Evolutionary conservation across 2,797 vertebrate genomes (phyloP).

Genomic region (Loris lydekkerianus): DNA sequence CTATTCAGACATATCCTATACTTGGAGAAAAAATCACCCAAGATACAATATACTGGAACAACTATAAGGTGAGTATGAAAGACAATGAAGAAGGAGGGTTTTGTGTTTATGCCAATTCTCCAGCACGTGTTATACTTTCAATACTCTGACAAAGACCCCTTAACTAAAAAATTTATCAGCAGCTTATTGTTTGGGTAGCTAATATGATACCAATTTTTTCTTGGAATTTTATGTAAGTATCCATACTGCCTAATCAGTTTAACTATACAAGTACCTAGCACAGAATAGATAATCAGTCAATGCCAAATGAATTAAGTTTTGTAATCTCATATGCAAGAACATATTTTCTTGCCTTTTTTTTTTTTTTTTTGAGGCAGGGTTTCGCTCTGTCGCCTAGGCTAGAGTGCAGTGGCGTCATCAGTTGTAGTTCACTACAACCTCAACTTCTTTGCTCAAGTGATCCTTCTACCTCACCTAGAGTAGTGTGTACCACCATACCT

Average conservation of each 20-base stretch:
- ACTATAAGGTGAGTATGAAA: conserved; percentile 91
- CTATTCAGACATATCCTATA: conserved; percentile 91
- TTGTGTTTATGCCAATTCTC: not conserved
- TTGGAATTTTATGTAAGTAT: conserved; percentile 49
- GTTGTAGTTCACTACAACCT: not conserved
- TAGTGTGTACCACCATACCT: not conserved
- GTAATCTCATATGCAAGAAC: conserved; percentile 3
- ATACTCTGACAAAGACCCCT: not conserved
- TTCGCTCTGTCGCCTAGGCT: no score
- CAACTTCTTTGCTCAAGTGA: not conserved
- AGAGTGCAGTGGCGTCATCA: no score
- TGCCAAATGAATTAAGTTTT: conserved; percentile 57
- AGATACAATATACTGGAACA: conserved; percentile 96
- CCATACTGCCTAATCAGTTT: conserved; percentile 1
- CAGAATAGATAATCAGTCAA: not conserved
- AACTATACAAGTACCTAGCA: not conserved
- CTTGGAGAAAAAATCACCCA: conserved; percentile 95
- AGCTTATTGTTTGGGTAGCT: not conserved
- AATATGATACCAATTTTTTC: conserved; percentile 11
- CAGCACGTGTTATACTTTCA: not conserved
- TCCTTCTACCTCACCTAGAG: not conserved
- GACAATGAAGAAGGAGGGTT: not conserved
- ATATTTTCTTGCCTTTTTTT: not conserved
- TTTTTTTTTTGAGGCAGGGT: not conserved
- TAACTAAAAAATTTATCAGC: conserved; percentile 46